phyloP scores from a whole-genome alignment of 2,888 invertebrate species.

The Cartodere bifasciata region DNA sequence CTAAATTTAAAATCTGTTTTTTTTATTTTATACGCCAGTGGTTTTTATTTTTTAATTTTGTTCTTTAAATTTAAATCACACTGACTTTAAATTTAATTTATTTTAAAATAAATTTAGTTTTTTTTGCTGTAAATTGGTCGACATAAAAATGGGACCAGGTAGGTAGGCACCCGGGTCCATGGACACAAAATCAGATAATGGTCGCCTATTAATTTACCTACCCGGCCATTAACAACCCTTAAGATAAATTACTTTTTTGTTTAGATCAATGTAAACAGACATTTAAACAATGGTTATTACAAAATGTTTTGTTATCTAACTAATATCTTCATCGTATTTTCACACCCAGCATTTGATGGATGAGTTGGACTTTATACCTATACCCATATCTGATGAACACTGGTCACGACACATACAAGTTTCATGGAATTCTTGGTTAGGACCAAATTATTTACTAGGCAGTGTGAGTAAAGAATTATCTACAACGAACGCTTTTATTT shows the following conservation, averaged over 20 bases:
- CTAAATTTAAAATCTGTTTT: slow-evolving; percentile 33
- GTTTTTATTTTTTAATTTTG: slow-evolving; percentile 15
- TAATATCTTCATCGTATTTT: slow-evolving; percentile 34
- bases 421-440: slow-evolving; percentile 28
- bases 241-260: slow-evolving; percentile 35
- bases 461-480: too few species aligned
- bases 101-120: too few species aligned
- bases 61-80: too few species aligned
- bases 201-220: too few species aligned
- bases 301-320: slow-evolving; percentile 36
- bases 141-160: too few species aligned
- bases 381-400: slow-evolving; percentile 34
- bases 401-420: slow-evolving; percentile 34
- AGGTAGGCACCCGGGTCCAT: too few species aligned
- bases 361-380: slow-evolving; percentile 31
- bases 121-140: too few species aligned
- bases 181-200: slow-evolving; percentile 27
- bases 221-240: slow-evolving; percentile 31
- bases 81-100: too few species aligned
- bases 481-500: too few species aligned
- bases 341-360: slow-evolving; percentile 35
- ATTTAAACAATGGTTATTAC: slow-evolving; percentile 34
- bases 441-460: too few species aligned
- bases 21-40: slow-evolving; percentile 8
- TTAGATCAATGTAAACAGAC: slow-evolving; percentile 34